These are phyloP conservation scores for Clarias macrocephalus DNA, from an alignment of 2,113 vertebrate species.

Conservation along the genomic window DNA sequence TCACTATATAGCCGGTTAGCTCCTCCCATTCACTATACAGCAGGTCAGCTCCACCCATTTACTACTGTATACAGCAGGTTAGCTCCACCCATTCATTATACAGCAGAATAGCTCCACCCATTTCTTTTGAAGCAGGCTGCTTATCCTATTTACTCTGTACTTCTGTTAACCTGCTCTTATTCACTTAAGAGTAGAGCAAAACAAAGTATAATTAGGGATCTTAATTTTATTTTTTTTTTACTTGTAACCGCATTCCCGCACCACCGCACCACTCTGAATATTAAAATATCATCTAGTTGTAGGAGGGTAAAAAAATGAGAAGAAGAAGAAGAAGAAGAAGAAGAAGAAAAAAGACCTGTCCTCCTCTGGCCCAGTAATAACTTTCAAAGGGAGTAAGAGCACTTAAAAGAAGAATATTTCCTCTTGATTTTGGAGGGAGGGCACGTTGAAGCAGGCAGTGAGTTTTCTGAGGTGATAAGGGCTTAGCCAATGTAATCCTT, in stretches of 20 bases:
- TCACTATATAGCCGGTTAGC: too few species aligned
- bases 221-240: neutral
- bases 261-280: constrained; percentile 20
- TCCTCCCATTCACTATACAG: too few species aligned
- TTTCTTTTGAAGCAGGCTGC: neutral
- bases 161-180: too few species aligned
- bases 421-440: constrained; percentile 55
- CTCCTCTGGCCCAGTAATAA: constrained; percentile 50
- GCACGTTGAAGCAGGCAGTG: constrained; percentile 46
- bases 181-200: neutral
- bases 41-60: too few species aligned
- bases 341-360: constrained; percentile 6
- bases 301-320: neutral
- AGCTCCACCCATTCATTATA: too few species aligned
- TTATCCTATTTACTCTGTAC: too few species aligned
- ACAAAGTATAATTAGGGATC: neutral
- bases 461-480: constrained; percentile 58
- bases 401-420: constrained; percentile 56
- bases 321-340: too few species aligned
- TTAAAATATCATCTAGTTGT: constrained; percentile 3
- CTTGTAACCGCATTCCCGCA: constrained; percentile 7
- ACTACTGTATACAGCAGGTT: too few species aligned
- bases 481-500: constrained; percentile 60
- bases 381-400: constrained; percentile 56
- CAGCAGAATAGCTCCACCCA: too few species aligned